Percentiles rank a stretch among this genome's conserved stretches.
Conservation (phyloP, 2,797 vertebrate species). For the Monodelphis domestica region DNA sequence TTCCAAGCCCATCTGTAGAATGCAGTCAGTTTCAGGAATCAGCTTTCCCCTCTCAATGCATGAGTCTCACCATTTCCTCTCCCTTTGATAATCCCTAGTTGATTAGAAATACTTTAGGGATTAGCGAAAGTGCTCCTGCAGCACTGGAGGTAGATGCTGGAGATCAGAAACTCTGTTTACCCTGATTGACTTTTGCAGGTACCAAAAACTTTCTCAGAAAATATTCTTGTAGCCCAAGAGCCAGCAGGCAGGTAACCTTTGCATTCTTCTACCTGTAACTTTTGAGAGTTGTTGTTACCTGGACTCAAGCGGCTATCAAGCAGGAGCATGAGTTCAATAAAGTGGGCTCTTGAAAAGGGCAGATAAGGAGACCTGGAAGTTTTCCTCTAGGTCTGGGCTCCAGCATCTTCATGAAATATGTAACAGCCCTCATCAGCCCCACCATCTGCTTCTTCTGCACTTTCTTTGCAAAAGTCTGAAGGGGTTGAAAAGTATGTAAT, state of each 20-base stretch:
- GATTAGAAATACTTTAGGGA: slow-evolving; percentile 26
- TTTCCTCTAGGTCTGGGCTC: slow-evolving; percentile 40
- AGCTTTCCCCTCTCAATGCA: slow-evolving; percentile 8
- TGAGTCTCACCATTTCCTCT: neutral
- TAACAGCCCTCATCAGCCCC: slow-evolving; percentile 23
- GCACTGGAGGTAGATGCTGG: slow-evolving; percentile 17
- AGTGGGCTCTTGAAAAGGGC: slow-evolving; percentile 49
- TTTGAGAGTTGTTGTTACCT: slow-evolving; percentile 49
- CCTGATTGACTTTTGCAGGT: neutral
- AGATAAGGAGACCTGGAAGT: slow-evolving; percentile 45
- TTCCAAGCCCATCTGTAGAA: neutral
- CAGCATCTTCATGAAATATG: slow-evolving; percentile 52
- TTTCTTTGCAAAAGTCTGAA: slow-evolving; percentile 43
- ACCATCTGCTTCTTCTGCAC: slow-evolving; percentile 9
- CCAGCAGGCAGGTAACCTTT: slow-evolving; percentile 9
- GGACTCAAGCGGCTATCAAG: neutral
- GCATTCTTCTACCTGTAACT: neutral
- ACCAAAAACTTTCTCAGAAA: neutral
- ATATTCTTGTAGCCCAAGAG: neutral
- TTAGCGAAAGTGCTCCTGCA: neutral
- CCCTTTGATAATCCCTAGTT: neutral
- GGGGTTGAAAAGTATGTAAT: slow-evolving; percentile 35
- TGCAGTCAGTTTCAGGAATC: slow-evolving; percentile 1
- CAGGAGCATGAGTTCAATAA: slow-evolving; percentile 47
- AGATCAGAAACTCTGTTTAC: neutral